Evolutionary conservation across 1,140 invertebrate genomes (phyloP), one percentile per base, ranked within the genome.

Genomic region (Drosophila nigrodunni): DNA sequence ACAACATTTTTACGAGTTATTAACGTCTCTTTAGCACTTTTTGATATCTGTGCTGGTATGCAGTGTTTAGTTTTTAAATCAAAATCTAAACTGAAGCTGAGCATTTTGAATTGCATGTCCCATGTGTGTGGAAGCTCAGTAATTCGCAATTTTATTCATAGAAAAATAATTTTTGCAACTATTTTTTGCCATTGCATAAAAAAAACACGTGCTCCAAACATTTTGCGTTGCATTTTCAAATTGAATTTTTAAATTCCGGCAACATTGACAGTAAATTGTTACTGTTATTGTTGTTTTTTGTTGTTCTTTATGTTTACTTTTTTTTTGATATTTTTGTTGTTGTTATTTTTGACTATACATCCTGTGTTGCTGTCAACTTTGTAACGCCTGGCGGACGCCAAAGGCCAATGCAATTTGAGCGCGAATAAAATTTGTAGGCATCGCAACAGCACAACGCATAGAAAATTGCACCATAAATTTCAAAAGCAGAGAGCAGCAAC

Each of bases 391-490:
- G 25, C 30, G 44, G 61, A 75, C 66, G 74, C 70, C 80, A 71
- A 80, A 74, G 57, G 77, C 72, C 80, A 88, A 80, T 82, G 77
- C 77, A 83, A 88, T 85, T 82, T 86, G 11, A 44, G 37, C n/a
- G 54, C 66, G 46, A 66, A 71, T 57, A 57, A 73, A 87, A 82
- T 68, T 73, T 50, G 58, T 52, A 80, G 35, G 41, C 44, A 37
- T 18, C 59, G 62, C 43, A 34, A 50, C 71, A 54, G 58, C 68
- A 80, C 66, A 78, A 58, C 68, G 75, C 75, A 86, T 81, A 86
- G 82, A 86, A 86, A 86, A 86, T 86, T 87, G 78, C 73, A 82
- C 49, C 74, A 85, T 78, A 85, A 71, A 80, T 80, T 86, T 35
- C 18, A 15, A 7, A 49, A 30, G 44, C 15, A 13, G 8, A 8